Conservation (phyloP, 2,888 invertebrate genomes). For the Rhodophaea formosa region DNA sequence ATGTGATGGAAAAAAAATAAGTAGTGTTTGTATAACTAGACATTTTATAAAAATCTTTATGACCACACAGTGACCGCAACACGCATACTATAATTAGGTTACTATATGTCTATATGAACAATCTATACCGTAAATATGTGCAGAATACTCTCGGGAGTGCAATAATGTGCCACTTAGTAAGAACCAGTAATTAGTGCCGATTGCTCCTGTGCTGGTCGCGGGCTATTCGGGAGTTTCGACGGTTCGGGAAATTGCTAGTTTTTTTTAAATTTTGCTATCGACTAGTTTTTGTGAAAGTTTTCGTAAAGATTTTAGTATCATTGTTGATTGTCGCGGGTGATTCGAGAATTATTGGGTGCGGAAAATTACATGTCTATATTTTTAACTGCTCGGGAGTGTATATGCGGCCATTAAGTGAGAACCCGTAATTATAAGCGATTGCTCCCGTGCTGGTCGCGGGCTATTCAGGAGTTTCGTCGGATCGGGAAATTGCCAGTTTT, state of each 20-base stretch:
- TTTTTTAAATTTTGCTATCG: neutral
- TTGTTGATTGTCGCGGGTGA: too few relatives aligned
- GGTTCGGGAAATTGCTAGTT: neutral
- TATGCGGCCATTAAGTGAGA: constrained; percentile 2
- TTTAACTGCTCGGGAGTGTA: constrained; percentile 13
- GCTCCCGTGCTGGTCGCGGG: constrained; percentile 11
- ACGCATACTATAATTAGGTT: constrained; percentile 20
- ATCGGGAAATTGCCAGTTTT: neutral
- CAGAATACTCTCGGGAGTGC: constrained; percentile 23
- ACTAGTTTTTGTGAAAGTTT: too few relatives aligned
- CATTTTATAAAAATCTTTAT: neutral
- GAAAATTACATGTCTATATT: constrained; percentile 22
- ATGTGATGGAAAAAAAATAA: too few relatives aligned
- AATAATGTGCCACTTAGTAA: constrained; percentile 6
- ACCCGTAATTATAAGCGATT: constrained; percentile 21
- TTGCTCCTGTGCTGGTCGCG: constrained; percentile 8
- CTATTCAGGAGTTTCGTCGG: constrained; percentile 3
- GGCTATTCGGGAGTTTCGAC: constrained; percentile 8
- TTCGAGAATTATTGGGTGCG: too few relatives aligned
- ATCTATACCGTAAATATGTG: constrained; percentile 30
- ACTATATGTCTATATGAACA: constrained; percentile 23
- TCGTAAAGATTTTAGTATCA: too few relatives aligned
- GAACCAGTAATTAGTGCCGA: constrained; percentile 22
- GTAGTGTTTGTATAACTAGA: neutral
- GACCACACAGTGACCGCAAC: constrained; percentile 7